Evolutionary conservation across 2,113 vertebrate genomes (phyloP), one percentile per base, ranked within the genome.

Genomic region (Podocnemis expansa): DNA sequence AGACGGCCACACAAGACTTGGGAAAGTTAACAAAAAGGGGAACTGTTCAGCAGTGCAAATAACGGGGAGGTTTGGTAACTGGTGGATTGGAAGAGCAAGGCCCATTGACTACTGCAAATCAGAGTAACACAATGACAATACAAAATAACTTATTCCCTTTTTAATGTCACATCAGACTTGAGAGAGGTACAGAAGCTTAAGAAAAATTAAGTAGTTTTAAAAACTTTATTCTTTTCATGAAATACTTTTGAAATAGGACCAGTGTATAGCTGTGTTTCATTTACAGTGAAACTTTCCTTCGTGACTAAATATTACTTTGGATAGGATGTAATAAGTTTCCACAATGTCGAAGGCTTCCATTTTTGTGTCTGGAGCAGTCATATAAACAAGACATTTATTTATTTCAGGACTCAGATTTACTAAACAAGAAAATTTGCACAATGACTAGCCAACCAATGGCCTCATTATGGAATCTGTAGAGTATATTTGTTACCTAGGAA

Each of bases 401-500:
- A 95, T 94, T 97, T 96, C 94, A 89, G 93, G 67, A 93, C 91
- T 96, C 93, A 93, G 96, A 93, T 91, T 94, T 95, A 97, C 88
- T 91, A 96, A 97, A 96, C 85, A 97, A 95, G 95, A 96, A 94
- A 97, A 96, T 51, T n/a, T 88, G 95, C 93, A 93, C 83, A 89
- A 94, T 95, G 92, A 95, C 93, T 93, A 94, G 92, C 93, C 96
- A 97, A 97, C 95, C 94, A 95, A 93, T 89, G 94, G 81, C 93
- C 95, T 98, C 93, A 96, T 97, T 97, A 94, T 56, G 85, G 92
- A 98, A 97, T 97, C 95, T 82, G 82, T 86, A 92, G 76, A 34
- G 94, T 96, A 80, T 96, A 93, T 90, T 94, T 1, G 4, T 97
- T 97, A 96, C 97, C 93, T 91, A 19, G 93, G 98, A 97, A 98